A percentile compares a stretch with the other conserved stretches of the same genome.
These are phyloP conservation scores for Enteromius radiatus DNA, from an alignment of 2,797 vertebrate species.

Conservation along the genomic window DNA sequence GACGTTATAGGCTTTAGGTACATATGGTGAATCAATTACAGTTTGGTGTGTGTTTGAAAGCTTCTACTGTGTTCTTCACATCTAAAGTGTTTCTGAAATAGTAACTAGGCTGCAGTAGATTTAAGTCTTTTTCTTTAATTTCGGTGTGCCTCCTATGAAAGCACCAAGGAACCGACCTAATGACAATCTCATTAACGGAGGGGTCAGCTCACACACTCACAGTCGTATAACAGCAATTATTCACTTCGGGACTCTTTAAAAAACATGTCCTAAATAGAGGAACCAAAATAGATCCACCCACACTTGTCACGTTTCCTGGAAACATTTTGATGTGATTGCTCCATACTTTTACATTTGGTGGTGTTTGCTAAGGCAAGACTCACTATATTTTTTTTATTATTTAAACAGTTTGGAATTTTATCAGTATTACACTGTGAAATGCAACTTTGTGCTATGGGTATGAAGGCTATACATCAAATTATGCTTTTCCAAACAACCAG, in stretches of 20 bases:
- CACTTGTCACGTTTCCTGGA: slow-evolving; percentile 20
- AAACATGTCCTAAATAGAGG: slow-evolving; percentile 45
- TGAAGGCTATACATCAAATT: not conserved
- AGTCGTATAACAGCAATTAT: slow-evolving; percentile 49
- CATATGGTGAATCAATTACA: not conserved
- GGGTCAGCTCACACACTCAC: slow-evolving; percentile 47
- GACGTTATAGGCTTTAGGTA: no score
- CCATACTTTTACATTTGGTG: not conserved
- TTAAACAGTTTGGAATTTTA: not conserved
- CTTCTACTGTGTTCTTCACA: slow-evolving; percentile 34
- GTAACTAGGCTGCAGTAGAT: slow-evolving; percentile 70
- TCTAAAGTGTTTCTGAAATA: slow-evolving; percentile 69
- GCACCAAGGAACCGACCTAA: slow-evolving; percentile 51
- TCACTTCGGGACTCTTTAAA: slow-evolving; percentile 35
- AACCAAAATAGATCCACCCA: slow-evolving; percentile 56
- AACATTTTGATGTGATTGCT: slow-evolving; percentile 17
- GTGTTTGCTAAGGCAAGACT: slow-evolving; percentile 7
- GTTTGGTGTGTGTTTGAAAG: slow-evolving; percentile 9
- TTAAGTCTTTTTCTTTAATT: slow-evolving; percentile 46
- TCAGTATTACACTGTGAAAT: not conserved
- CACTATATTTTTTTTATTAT: not conserved
- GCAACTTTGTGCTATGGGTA: not conserved
- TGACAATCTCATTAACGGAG: slow-evolving; percentile 55
- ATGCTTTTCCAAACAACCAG: not conserved
- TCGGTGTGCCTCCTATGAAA: slow-evolving; percentile 35